Evolutionary conservation across 2,888 invertebrate genomes (phyloP).

Genomic region (Hemicrepidius hirtus): DNA sequence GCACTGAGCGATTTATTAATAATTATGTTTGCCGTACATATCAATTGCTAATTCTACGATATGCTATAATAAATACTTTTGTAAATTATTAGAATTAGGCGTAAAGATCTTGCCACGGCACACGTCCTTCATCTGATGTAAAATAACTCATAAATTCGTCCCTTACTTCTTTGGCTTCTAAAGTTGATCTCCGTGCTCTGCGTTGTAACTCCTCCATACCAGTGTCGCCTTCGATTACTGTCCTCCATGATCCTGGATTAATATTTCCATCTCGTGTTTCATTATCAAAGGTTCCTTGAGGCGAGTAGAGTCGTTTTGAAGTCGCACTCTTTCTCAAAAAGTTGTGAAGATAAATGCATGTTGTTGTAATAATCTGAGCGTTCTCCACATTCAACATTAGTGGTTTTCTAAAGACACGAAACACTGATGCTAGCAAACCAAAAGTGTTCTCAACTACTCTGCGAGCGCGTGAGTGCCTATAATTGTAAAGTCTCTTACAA

Average conservation of each 20-base stretch:
- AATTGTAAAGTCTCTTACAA: slow-evolving; percentile 1
- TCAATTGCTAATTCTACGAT: background rate
- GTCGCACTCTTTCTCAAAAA: slow-evolving; percentile 1
- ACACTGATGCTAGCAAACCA: slow-evolving; percentile 10
- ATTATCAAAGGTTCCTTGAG: slow-evolving; percentile 1
- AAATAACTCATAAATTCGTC: slow-evolving; percentile 8
- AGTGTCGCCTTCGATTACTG: background rate
- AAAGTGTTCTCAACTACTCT: slow-evolving; percentile 4
- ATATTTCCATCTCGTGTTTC: slow-evolving; percentile 4
- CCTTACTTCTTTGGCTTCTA: slow-evolving; percentile 9
- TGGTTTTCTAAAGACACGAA: slow-evolving; percentile 8
- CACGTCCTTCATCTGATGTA: slow-evolving; percentile 3
- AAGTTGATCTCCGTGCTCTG: slow-evolving; percentile 5
- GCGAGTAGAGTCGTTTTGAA: background rate
- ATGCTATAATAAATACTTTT: background rate
- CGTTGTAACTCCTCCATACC: slow-evolving; percentile 2
- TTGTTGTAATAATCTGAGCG: no score
- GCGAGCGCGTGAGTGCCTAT: slow-evolving; percentile 1
- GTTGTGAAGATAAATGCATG: slow-evolving; percentile 12
- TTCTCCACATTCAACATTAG: no score
- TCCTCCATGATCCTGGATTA: background rate
- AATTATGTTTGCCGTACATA: no score
- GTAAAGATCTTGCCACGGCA: slow-evolving; percentile 3
- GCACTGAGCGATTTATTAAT: no score
- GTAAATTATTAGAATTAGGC: background rate